Evolutionary conservation across 2,113 vertebrate genomes (phyloP), one percentile per base, ranked within the genome.

Genomic region (Rhizomys pruinosus): DNA sequence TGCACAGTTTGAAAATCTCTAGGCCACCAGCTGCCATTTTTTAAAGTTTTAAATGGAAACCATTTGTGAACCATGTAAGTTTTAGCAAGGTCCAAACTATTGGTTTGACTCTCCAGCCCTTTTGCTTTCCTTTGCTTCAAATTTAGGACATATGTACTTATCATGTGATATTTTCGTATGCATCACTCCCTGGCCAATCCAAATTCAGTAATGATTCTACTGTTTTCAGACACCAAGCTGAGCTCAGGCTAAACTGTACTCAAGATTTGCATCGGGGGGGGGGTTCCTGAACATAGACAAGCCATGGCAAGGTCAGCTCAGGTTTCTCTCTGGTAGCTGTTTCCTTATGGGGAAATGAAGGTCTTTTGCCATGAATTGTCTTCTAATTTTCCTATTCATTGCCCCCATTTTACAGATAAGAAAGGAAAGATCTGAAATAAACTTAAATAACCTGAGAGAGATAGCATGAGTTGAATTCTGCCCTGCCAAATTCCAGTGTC

Each of bases 331-430:
- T 90, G 47, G 10, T 61, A 59, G 16, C 42, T 84, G 16, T 42
- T 78, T 87, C 81, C 64, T 61, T n/a, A 4, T 74, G 32, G 12
- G 16, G 25, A 89, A 94, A 2, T 25, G 47, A 73, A 6, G 27
- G 27, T 39, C 4, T 61, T 4, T 72, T 76, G 19, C 23, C 29
- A 47, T 37, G 23, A 2, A 47, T 1, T 3, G 7, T 76, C 29
- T 19, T 27, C 66, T 86, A 39, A 37, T 76, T 91, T 92, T 94
- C 29, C 7, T 17, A 80, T 94, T 73, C 39, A 63, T 47, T 76
- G 44, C 3, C 22, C 22, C 17, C 12, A 55, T 89, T 93, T 94
- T 69, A 66, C 4, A 91, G 44, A 76, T 12, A 76, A 79, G 19
- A 94, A 79, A 72, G 13, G 3, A 89, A 87, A 79, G 74, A 80